These are phyloP conservation scores for Cyanocitta stelleri DNA, from an alignment of 2,113 vertebrate genomes.

Conservation along the genomic window DNA sequence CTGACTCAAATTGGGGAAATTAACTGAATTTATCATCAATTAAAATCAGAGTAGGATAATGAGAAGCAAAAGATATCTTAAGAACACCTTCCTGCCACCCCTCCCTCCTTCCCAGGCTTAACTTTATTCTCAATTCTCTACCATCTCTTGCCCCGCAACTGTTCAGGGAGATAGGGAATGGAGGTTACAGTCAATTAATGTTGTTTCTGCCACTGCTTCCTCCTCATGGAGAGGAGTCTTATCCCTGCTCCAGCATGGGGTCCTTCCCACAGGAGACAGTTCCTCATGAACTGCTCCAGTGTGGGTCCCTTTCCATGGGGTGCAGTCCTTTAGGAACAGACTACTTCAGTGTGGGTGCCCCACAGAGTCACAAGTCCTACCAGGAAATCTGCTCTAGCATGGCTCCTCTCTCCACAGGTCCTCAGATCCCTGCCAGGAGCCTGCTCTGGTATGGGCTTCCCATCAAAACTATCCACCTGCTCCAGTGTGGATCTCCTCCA, in stretches of 20 bases:
- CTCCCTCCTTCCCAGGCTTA: neutral
- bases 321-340: neutral
- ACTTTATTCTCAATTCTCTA: neutral
- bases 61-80: neutral
- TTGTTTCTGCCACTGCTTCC: neutral
- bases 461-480: no score
- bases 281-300: neutral
- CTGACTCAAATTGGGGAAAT: neutral
- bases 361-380: neutral
- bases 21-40: neutral
- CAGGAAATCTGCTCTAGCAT: neutral
- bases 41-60: neutral
- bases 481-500: neutral
- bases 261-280: neutral
- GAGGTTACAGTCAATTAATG: fast-evolving
- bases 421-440: neutral
- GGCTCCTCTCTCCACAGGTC: neutral
- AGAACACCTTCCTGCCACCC: neutral
- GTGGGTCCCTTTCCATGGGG: neutral
- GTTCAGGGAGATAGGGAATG: neutral
- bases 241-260: no score
- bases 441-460: no score
- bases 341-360: neutral
- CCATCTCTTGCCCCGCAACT: neutral
- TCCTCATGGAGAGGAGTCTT: neutral